Conservation (phyloP, 1,140 invertebrate genomes). For the Eriocheir sinensis region DNA sequence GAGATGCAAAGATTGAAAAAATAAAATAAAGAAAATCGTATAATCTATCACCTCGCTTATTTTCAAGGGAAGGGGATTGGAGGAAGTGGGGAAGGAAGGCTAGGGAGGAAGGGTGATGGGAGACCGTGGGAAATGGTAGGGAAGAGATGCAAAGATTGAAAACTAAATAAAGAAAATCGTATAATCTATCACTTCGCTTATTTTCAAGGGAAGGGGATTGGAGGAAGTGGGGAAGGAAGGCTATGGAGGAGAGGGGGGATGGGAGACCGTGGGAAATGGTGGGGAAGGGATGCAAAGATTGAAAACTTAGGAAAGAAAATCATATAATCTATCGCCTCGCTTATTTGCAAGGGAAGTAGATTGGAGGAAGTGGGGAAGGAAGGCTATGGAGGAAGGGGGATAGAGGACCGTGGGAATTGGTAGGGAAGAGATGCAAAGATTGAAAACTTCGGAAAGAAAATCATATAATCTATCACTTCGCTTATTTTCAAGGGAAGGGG, state of each 20-base stretch:
- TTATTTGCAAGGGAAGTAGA: not conserved
- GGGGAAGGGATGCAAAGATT: not conserved
- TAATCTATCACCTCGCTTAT: too few relatives aligned
- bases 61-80: not conserved
- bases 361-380: not conserved
- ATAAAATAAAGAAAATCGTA: too few relatives aligned
- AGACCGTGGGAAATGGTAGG: not conserved
- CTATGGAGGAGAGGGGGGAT: not conserved
- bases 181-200: too few relatives aligned
- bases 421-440: not conserved
- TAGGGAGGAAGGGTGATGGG: not conserved
- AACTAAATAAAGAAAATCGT: too few relatives aligned
- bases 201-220: slow-evolving; percentile 5
- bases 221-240: too few relatives aligned
- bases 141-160: not conserved
- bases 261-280: not conserved
- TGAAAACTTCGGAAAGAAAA: too few relatives aligned
- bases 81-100: not conserved
- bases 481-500: not conserved
- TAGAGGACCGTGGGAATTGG: not conserved
- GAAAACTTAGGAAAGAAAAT: not conserved
- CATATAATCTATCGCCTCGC: too few relatives aligned
- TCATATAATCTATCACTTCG: too few relatives aligned
- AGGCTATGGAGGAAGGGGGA: not conserved
- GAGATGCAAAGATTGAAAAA: not conserved